These are phyloP conservation scores for Oplegnathus fasciatus DNA, from an alignment of 2,113 vertebrate species.

Conservation along the genomic window DNA sequence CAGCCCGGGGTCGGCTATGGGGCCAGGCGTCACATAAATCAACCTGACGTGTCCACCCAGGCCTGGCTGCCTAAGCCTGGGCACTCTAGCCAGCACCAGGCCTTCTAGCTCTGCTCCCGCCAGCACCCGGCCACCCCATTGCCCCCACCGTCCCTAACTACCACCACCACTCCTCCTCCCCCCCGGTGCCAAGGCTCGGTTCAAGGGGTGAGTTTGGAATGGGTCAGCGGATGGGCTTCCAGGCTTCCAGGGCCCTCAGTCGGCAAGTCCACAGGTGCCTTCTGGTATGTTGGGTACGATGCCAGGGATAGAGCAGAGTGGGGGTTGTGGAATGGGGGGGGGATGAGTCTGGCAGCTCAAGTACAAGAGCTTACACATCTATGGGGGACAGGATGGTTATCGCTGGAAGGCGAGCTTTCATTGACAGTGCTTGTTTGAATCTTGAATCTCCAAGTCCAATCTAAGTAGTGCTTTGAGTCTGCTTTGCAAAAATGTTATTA, in stretches of 20 bases:
- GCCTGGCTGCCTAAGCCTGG: conserved; percentile 72
- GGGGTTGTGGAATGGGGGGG: background rate
- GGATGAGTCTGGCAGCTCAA: background rate
- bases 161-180: background rate
- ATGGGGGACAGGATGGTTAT: conserved; percentile 23
- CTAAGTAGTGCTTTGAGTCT: background rate
- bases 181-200: conserved; percentile 59
- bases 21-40: conserved; percentile 81
- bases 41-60: conserved; percentile 83
- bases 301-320: conserved; percentile 62
- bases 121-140: background rate
- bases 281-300: conserved; percentile 70
- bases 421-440: conserved; percentile 25
- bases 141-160: background rate
- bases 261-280: conserved; percentile 79
- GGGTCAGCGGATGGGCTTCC: conserved; percentile 74
- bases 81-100: conserved; percentile 54
- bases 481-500: background rate
- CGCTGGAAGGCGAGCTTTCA: conserved; percentile 22
- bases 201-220: conserved; percentile 76
- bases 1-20: conserved; percentile 68
- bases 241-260: conserved; percentile 65
- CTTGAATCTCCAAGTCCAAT: background rate
- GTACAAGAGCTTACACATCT: conserved; percentile 22
- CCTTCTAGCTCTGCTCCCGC: conserved; percentile 48